Percentiles rank a stretch among this genome's conserved stretches.
phyloP scores from a whole-genome alignment of 2,797 vertebrate species.

The Alectoris magna region DNA sequence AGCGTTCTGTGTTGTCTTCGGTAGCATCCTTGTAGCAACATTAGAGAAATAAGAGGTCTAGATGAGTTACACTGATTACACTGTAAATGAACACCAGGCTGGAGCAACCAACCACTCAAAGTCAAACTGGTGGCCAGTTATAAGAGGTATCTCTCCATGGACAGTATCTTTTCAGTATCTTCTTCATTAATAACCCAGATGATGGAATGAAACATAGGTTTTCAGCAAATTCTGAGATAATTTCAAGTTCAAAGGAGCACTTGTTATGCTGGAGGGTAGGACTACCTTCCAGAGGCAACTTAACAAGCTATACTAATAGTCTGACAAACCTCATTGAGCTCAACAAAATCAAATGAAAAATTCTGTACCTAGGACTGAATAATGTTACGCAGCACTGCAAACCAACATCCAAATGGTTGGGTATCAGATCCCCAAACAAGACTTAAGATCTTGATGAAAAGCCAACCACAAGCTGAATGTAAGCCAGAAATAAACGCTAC shows the following conservation, averaged over 20 bases:
- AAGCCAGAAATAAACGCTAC: neutral
- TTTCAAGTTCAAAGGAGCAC: neutral
- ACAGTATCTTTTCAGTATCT: rapidly evolving
- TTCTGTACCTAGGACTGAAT: neutral
- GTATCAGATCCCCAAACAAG: neutral
- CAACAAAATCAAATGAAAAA: neutral
- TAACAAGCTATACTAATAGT: neutral
- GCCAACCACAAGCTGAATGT: neutral
- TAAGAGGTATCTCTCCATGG: neutral
- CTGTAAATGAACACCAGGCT: neutral
- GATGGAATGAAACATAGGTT: neutral
- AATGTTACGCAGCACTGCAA: neutral
- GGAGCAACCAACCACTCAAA: neutral
- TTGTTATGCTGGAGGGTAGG: neutral
- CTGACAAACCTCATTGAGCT: neutral
- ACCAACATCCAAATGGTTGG: neutral
- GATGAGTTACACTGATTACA: neutral
- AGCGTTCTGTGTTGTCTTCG: neutral
- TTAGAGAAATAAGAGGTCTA: neutral
- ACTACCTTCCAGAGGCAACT: neutral
- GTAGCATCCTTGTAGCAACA: neutral
- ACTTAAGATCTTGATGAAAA: neutral
- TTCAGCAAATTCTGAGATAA: neutral
- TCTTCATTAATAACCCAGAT: neutral
- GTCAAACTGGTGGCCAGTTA: neutral